Base-by-base conservation (phyloP, 2,888 invertebrate species). In the Oxytorus armatus region DNA sequence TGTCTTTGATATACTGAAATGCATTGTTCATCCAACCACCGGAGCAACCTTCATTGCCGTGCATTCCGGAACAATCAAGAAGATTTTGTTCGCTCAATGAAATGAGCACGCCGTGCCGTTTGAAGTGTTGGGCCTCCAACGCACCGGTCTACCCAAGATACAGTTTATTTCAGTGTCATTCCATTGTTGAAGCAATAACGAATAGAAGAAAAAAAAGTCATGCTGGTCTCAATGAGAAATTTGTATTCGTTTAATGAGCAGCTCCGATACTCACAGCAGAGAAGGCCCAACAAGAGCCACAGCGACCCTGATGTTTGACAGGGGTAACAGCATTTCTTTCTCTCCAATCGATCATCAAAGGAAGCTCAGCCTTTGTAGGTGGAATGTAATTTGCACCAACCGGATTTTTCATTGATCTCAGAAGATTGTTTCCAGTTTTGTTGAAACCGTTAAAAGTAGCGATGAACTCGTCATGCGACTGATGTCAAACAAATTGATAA, bases 51-150 rank as follows among this genome's bases (percentile, higher is more conserved):
- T 97, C 95, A 93, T 98, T 98, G 49, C 97, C 97, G 90, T 96
- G 98, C 82, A 94, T 93, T 1, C 92, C 87, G 1, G 97, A 97
- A 90, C 98, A 98, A 93, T 98, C 98, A 72, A 98, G 93, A 82
- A 98, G 93, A 92, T 98, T 98, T 93, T 98, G 98, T 93, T 98
- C 98, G 84, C 97, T 97, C 11, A 98, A 94, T 0, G 97, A 97
- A 29, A 97, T 94, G 69, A 98, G 93, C 84, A 93, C 93, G 8
- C 96, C 96, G 11, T 93, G 93, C 92, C 95, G 95, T 84, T 97
- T 95, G 94, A 95, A 98, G 92, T 98, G 96, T 92, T 98, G 98
- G 0, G 96, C 98, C 93, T 98, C 98, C n/a, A 98, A 92, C 0
- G 97, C 93, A 14, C 98, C 98, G 69, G 98, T 98, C 95, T 97